Evolutionary conservation across 2,113 vertebrate species (phyloP).

Genomic region (Caranx melampygus): DNA sequence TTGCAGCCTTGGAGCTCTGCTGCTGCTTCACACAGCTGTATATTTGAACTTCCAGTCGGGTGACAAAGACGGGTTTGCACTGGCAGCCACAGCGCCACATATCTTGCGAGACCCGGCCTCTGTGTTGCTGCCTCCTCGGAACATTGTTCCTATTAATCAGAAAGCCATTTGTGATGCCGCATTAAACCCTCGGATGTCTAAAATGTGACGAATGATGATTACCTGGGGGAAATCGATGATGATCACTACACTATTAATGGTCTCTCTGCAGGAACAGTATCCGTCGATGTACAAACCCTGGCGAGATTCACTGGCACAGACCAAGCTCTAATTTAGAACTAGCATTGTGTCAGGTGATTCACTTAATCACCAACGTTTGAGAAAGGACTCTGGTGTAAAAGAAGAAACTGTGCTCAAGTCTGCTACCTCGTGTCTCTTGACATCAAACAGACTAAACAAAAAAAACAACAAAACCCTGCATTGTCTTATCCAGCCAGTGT

Average conservation of each 20-base stretch:
- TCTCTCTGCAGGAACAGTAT: slow-evolving; percentile 65
- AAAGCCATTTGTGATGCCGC: slow-evolving; percentile 77
- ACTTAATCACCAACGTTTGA: slow-evolving; percentile 48
- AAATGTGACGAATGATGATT: slow-evolving; percentile 79
- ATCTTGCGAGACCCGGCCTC: slow-evolving; percentile 52
- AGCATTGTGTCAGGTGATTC: slow-evolving; percentile 57
- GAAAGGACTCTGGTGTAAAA: slow-evolving; percentile 13
- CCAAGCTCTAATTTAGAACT: slow-evolving; percentile 64
- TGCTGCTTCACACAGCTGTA: slow-evolving; percentile 17
- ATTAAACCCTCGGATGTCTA: slow-evolving; percentile 76
- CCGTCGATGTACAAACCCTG: slow-evolving; percentile 54
- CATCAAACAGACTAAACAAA: slow-evolving; percentile 51
- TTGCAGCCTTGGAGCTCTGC: slow-evolving; percentile 12
- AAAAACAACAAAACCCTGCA: slow-evolving; percentile 50
- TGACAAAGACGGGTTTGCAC: slow-evolving; percentile 16
- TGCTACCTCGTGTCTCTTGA: slow-evolving; percentile 42
- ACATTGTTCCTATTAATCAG: slow-evolving; percentile 79
- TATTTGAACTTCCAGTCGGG: slow-evolving; percentile 29
- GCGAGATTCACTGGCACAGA: slow-evolving; percentile 42
- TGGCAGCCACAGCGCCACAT: slow-evolving; percentile 26
- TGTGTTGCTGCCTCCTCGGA: slow-evolving; percentile 51
- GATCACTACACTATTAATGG: slow-evolving; percentile 76
- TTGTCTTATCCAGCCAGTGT: slow-evolving; percentile 50
- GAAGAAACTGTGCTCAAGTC: not conserved
- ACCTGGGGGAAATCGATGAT: slow-evolving; percentile 79